Percentiles rank a stretch among this genome's conserved stretches.
These are phyloP conservation scores for Leptogaster cylindrica DNA, from an alignment of 2,888 invertebrate genomes.

Conservation along the genomic window DNA sequence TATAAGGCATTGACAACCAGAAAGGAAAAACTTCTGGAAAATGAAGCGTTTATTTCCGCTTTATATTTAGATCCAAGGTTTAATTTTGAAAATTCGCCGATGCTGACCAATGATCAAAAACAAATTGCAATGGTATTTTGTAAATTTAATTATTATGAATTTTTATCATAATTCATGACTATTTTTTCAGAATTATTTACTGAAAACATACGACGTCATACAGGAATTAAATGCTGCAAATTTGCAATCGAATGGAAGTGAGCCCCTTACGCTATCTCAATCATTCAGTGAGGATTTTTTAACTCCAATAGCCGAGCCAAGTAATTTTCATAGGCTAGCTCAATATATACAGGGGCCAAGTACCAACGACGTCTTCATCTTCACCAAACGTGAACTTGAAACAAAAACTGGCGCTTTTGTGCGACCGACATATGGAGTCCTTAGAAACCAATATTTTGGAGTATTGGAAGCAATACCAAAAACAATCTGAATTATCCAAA, in stretches of 20 bases:
- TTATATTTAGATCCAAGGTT: slow-evolving; percentile 42
- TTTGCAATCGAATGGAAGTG: no score
- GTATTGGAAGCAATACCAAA: slow-evolving; percentile 41
- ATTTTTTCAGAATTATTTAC: not conserved
- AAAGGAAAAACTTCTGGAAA: slow-evolving; percentile 31
- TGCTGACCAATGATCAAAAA: not conserved
- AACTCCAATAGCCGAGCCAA: no score
- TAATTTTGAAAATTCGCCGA: slow-evolving; percentile 27
- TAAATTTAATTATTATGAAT: no score
- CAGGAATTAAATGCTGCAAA: not conserved
- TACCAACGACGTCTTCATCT: not conserved
- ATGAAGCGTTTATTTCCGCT: slow-evolving; percentile 39
- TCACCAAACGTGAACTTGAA: slow-evolving; percentile 2
- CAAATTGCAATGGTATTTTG: no score
- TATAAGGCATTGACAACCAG: slow-evolving; percentile 37
- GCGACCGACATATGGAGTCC: not conserved
- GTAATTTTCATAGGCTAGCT: no score
- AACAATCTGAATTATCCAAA: slow-evolving; percentile 34
- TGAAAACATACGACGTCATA: not conserved
- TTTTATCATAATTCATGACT: no score
- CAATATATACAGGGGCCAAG: no score
- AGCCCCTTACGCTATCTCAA: no score
- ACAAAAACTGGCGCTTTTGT: slow-evolving; percentile 25
- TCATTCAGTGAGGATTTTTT: no score
- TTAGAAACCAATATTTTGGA: slow-evolving; percentile 27